Base-by-base conservation (phyloP, 2,113 vertebrate genomes). In the Carlito syrichta region DNA sequence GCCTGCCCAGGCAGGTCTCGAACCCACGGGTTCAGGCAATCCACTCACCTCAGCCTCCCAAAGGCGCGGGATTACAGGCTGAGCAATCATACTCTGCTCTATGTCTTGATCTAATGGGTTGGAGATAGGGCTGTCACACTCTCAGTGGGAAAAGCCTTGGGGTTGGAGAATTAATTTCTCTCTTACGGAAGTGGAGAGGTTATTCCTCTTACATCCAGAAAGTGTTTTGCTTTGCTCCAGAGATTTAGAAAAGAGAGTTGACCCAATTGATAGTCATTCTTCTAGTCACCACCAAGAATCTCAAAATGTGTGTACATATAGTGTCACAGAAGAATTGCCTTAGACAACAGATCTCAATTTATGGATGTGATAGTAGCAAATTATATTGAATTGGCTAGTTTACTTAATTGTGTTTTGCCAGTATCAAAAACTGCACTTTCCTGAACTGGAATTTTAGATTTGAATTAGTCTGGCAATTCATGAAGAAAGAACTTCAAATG, bases 391-490 rank as follows among this genome's bases (percentile, higher is more conserved):
- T 91, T 91, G 58, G 22, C 35, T 84, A 91, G 38, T 93, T 97
- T 94, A 96, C 78, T 96, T 81, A 96, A 97, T 95, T 97, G 81
- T 97, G 90, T 3, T 2, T 95, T 96, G 82, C 90, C 52, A 96
- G 73, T 93, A 94, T 58, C 91, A 86, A 66, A 86, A 66, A 95
- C 79, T 96, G 86, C 78, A 93, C 17, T 97, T 97, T 69, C 32
- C 79, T 52, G 62, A 97, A 89, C 94, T 91, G 43, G 78, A 97
- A 86, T 96, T 97, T 97, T 95, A 96, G 95, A 91, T 97, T 97
- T 81, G 71, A 97, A 90, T 87, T 91, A 98, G 62, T 50, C 69
- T 91, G 91, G 89, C 43, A 90, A 85, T 94, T 98, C 48, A 76
- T 91, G 69, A 87, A 76, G 82, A 97, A 97, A 97, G 87, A 16